Evolutionary conservation across 2,888 invertebrate genomes (phyloP).

Genomic region (Epinotia ramella): DNA sequence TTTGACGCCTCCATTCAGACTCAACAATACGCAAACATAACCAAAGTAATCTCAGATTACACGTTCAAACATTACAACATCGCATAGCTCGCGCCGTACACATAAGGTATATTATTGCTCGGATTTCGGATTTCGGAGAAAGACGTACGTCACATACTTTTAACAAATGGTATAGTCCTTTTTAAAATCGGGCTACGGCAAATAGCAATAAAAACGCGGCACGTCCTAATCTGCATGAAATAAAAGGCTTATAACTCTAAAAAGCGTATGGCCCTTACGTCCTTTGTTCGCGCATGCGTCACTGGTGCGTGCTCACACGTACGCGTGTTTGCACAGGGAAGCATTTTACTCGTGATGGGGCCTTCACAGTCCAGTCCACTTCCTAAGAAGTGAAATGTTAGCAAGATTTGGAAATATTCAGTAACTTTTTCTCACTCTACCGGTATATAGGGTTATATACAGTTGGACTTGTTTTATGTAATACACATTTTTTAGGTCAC

Average conservation of each 20-base stretch:
- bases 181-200: not conserved
- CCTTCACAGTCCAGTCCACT: not conserved
- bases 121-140: not conserved
- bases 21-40: not conserved
- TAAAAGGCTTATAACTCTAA: not conserved
- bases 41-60: conserved; percentile 14
- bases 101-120: not conserved
- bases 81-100: not conserved
- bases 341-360: not conserved
- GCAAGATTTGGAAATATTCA: not conserved
- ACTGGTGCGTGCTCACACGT: conserved; percentile 16
- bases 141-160: not conserved
- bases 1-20: not conserved
- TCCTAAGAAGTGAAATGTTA: not conserved
- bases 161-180: not conserved
- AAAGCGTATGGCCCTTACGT: not conserved
- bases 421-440: not conserved
- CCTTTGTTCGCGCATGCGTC: not conserved
- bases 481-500: too few species aligned
- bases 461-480: too few species aligned
- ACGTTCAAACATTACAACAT: not conserved
- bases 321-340: conserved; percentile 13
- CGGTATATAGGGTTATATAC: too few species aligned
- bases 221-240: conserved; percentile 5
- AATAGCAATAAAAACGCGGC: conserved; percentile 32